These are phyloP conservation scores for Deilephila porcellus DNA, from an alignment of 2,888 invertebrate species.

Conservation along the genomic window DNA sequence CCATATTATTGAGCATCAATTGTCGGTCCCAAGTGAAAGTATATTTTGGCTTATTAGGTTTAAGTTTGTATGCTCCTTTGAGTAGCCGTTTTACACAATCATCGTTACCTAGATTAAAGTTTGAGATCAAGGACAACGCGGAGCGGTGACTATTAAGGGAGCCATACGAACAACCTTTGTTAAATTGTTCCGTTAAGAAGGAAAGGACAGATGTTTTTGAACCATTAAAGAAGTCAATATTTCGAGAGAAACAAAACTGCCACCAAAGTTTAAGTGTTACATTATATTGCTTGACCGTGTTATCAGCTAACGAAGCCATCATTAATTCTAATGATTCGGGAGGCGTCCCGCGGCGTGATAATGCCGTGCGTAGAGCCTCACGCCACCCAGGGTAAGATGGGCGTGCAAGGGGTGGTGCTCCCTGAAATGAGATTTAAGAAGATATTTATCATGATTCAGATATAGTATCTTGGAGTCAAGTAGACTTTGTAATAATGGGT, in stretches of 20 bases:
- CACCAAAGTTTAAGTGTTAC: background rate
- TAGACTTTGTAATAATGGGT: background rate
- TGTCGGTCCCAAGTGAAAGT: background rate
- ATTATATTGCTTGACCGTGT: background rate
- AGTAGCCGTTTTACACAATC: background rate
- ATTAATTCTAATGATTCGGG: background rate
- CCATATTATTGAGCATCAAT: background rate
- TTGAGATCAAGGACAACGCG: background rate
- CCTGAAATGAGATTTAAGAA: constrained; percentile 39
- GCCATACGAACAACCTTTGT: background rate
- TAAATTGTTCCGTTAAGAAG: background rate
- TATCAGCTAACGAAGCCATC: background rate
- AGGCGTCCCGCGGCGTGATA: background rate
- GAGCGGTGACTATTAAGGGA: background rate
- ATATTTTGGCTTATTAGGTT: background rate
- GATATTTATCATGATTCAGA: constrained; percentile 34
- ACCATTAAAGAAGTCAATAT: background rate
- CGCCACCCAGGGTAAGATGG: constrained; percentile 43
- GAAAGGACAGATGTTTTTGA: background rate
- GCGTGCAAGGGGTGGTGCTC: constrained; percentile 34
- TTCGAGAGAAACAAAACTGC: background rate
- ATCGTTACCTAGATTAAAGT: background rate
- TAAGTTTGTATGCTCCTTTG: background rate
- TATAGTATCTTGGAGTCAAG: constrained; percentile 30
- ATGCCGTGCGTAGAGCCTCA: constrained; percentile 33